phyloP scores from a whole-genome alignment of 2,888 invertebrate genomes.

The Lasioglossum zephyrum region DNA sequence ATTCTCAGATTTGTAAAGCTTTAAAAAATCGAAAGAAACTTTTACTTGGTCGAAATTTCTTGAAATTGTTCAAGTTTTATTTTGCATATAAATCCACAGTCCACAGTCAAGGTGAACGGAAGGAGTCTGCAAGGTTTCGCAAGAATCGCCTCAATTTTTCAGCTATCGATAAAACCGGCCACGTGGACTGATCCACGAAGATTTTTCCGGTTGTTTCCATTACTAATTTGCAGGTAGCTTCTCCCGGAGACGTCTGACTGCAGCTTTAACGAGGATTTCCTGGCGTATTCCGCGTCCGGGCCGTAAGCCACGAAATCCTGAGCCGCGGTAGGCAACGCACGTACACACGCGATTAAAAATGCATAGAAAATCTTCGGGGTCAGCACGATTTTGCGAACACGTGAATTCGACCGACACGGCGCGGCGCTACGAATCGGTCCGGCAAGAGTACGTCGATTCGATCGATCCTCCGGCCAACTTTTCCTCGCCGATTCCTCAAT shows the following conservation, averaged over 20 bases:
- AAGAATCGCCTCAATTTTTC: background rate
- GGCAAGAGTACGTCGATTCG: conserved; percentile 19
- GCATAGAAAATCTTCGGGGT: conserved; percentile 59
- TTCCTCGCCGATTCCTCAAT: background rate
- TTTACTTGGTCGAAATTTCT: background rate
- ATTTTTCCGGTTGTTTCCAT: conserved; percentile 22
- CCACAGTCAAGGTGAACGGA: background rate
- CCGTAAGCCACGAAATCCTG: conserved; percentile 49
- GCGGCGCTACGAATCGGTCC: background rate
- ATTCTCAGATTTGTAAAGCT: background rate
- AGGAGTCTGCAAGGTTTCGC: background rate
- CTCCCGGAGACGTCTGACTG: background rate
- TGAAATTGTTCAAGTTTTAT: background rate
- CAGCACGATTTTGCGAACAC: conserved; percentile 43
- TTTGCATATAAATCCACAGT: background rate
- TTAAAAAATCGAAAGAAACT: background rate
- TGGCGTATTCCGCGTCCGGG: conserved; percentile 45
- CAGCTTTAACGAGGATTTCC: conserved; percentile 27
- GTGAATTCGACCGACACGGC: conserved; percentile 18
- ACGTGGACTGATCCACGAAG: background rate
- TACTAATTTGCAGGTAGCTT: conserved; percentile 28
- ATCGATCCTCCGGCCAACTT: background rate
- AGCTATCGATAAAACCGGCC: background rate
- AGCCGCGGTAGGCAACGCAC: conserved; percentile 37
- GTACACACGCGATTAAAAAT: conserved; percentile 66